Base-by-base conservation (phyloP, 1,140 invertebrate genomes). In the Neodiprion pinetum region DNA sequence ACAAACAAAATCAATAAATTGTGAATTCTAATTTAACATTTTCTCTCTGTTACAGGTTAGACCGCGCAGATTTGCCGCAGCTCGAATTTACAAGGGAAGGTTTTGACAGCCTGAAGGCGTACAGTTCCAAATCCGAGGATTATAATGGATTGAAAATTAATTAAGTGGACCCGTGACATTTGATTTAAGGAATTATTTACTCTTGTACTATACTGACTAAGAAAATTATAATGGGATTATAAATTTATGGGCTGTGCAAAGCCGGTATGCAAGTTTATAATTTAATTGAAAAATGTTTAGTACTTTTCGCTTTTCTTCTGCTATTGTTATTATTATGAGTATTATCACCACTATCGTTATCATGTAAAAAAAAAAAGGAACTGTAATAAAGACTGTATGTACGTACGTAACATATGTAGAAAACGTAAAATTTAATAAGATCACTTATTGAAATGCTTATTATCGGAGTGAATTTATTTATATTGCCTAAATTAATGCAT, bases 381-480 rank as follows among this genome's bases (percentile, higher is more conserved):
- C 53, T 61, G 53, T 61, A 61, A 61, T 61, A 61, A 61, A 61
- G 53, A 61, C 53, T 61, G 53, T 61, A 11, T 61, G 53, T 61
- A 17, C n/a, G 53, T 61, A 61, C 53, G 53, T 61, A 8, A 14
- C 9, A 40, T 40, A 5, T 40, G 5, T 40, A 40, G 28, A 40
- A 40, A 40, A 40, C 28, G 28, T 40, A 40, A 40, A 40, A 40
- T 40, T 5, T 1, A 40, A 40, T 40, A 40, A 40, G 28, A 40
- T 40, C 28, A 40, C 28, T 40, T 2, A 40, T 40, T 40, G 28
- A 40, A 40, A 40, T 40, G 28, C 28, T 40, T 5, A 40, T 40
- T 40, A 5, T 40, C 28, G 1, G 2, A 40, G 28, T 40, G 28
- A 40, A 40, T 40, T 40, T 40, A 40, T 40, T 40, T 40, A 40